Conservation (phyloP, 2,888 invertebrate species). For the Drosophila vallismaia region DNA sequence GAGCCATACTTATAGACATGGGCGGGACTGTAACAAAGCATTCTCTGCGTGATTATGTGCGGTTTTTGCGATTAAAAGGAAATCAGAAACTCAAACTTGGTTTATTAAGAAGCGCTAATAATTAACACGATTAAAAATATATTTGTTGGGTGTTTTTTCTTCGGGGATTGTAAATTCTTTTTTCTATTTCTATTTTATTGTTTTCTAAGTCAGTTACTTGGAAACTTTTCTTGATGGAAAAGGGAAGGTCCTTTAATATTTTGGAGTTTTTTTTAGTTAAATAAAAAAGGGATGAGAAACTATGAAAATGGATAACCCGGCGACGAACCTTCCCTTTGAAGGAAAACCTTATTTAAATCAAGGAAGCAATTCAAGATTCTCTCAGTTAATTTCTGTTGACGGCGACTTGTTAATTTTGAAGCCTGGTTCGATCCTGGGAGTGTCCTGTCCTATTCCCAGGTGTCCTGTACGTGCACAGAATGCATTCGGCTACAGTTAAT, state of each 20-base stretch:
- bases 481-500: conserved; percentile 4
- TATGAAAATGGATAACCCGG: too few relatives aligned
- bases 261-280: too few relatives aligned
- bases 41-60: conserved; percentile 35
- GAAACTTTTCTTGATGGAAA: too few relatives aligned
- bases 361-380: background rate
- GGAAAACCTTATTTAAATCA: too few relatives aligned
- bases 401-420: background rate
- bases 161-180: background rate
- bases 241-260: too few relatives aligned
- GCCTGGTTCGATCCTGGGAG: conserved; percentile 2
- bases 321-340: too few relatives aligned
- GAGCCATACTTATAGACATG: conserved; percentile 25
- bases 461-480: background rate
- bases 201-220: too few relatives aligned
- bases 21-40: conserved; percentile 14
- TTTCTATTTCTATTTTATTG: too few relatives aligned
- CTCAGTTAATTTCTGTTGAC: background rate
- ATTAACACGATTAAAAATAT: background rate
- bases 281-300: too few relatives aligned
- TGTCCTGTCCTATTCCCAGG: background rate
- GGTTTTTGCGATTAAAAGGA: conserved; percentile 28
- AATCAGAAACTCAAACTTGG: conserved; percentile 1
- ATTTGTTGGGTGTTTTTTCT: background rate
- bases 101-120: conserved; percentile 10